Evolutionary conservation across 1,140 invertebrate species (phyloP).

Genomic region (Chironomus tepperi): DNA sequence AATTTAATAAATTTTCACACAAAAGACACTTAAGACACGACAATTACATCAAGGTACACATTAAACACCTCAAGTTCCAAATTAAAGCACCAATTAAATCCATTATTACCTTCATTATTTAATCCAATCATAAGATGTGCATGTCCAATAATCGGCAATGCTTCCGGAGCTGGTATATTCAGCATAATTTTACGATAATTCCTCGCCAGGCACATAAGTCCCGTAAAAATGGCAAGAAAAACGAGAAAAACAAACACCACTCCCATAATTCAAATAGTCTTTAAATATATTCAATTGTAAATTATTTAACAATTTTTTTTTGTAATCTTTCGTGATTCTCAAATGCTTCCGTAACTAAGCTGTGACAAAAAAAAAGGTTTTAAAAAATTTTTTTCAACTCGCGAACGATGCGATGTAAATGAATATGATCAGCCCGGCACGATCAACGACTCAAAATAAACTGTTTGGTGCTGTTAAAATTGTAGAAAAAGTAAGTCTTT

Average conservation of each 20-base stretch:
- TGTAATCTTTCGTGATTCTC: not conserved
- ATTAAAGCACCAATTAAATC: too few species aligned
- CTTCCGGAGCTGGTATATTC: not conserved
- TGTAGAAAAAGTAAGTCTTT: not conserved
- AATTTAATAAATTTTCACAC: too few species aligned
- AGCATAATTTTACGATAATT: slow-evolving; percentile 11
- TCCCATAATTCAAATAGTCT: not conserved
- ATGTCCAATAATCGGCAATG: not conserved
- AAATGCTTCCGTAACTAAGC: not conserved
- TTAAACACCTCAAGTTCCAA: too few species aligned
- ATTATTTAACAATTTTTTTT: not conserved
- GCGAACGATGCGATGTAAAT: not conserved
- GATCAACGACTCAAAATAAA: slow-evolving; percentile 8
- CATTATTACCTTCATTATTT: slow-evolving; percentile 2
- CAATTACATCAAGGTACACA: too few species aligned
- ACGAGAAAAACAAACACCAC: slow-evolving; percentile 9
- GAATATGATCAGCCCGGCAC: slow-evolving; percentile 9
- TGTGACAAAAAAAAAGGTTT: not conserved
- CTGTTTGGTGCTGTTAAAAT: not conserved
- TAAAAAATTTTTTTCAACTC: not conserved
- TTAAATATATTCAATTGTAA: not conserved
- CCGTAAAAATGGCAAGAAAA: not conserved
- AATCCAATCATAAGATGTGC: slow-evolving; percentile 9
- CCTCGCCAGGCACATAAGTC: not conserved
- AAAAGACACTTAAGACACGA: too few species aligned